Conservation (phyloP, 2,113 vertebrate species). For the Scopus umbretta region DNA sequence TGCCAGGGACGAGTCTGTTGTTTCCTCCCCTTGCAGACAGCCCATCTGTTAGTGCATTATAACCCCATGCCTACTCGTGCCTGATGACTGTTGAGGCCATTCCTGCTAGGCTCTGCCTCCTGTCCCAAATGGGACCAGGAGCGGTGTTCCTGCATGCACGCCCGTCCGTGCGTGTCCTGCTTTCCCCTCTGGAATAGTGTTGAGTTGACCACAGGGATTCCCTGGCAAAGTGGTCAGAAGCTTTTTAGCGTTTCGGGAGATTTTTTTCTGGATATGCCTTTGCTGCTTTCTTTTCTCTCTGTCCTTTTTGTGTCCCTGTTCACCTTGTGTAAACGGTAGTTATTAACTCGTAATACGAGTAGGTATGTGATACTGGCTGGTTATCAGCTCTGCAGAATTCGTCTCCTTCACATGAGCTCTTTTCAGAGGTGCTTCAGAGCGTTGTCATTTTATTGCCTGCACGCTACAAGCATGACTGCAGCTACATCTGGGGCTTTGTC, state of each 20-base stretch:
- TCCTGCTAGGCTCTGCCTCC: not conserved
- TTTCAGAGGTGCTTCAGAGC: not conserved
- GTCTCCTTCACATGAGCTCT: not conserved
- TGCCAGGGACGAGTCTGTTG: not conserved
- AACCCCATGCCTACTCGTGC: not conserved
- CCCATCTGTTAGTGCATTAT: not conserved
- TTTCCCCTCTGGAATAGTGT: not conserved
- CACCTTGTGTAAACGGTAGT: not conserved
- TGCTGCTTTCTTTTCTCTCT: not conserved
- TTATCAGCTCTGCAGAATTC: not conserved
- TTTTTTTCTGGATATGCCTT: not conserved
- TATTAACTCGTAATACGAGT: too few relatives aligned
- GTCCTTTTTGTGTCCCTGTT: not conserved
- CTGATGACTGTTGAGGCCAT: not conserved
- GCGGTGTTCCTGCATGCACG: accelerated
- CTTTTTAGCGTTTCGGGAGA: not conserved
- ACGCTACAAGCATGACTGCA: not conserved
- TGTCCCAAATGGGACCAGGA: not conserved
- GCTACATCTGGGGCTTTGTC: not conserved
- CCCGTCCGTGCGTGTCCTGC: accelerated
- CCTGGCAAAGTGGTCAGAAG: not conserved
- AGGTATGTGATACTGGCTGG: not conserved
- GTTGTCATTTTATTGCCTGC: not conserved
- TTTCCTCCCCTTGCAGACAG: not conserved
- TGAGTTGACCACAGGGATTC: not conserved